Evolutionary conservation across 1,140 invertebrate species (phyloP), one percentile per base, ranked within the genome.

Genomic region (Bursaphelenchus mucronatus): DNA sequence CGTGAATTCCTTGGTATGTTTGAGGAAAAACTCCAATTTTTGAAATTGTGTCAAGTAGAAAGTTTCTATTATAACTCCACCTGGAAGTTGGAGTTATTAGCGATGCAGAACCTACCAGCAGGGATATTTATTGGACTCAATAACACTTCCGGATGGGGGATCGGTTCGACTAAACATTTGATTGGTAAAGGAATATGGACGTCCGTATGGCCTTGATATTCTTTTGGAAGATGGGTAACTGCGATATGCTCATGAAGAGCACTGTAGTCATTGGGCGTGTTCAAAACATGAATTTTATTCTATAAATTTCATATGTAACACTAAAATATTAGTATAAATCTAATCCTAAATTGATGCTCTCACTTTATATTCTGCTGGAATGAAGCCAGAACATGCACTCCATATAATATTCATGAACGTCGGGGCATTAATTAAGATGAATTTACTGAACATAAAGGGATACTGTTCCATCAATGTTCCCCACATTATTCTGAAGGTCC

Each of bases 381-480:
- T 57, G 43, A 70, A 70, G 43, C 54, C 51, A 21, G 59, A 40
- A 57, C 68, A 70, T 39, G 68, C 68, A 50, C 10, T 69, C 67
- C 67, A 70, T 15, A 70, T 45, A 21, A 65, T 21, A 49, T 55
- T 70, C 59, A 70, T 70, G 51, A 66, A 66, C 3, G 49, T 45
- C 30, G 68, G 53, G 40, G 68, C 49, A 61, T 70, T 68, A 3
- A 70, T 41, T 30, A 63, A 47, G 21, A 70, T 13, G 45, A 70
- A 63, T 30, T 68, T 41, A 17, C 21, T 39, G 17, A 70, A 57
- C 17, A 70, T 39, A 50, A 30, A 63, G 9, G 68, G 61, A 30
- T 70, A 70, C 61, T 70, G 68, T 46, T 70, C 68, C 13, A 70
- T 52, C 15, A 70, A 17, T 39, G 65, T 70, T 30, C 68, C 68